A percentile compares a stretch with the other conserved stretches of the same genome.
Evolutionary conservation across 2,888 invertebrate genomes (phyloP).

Genomic region (Selenia dentaria): DNA sequence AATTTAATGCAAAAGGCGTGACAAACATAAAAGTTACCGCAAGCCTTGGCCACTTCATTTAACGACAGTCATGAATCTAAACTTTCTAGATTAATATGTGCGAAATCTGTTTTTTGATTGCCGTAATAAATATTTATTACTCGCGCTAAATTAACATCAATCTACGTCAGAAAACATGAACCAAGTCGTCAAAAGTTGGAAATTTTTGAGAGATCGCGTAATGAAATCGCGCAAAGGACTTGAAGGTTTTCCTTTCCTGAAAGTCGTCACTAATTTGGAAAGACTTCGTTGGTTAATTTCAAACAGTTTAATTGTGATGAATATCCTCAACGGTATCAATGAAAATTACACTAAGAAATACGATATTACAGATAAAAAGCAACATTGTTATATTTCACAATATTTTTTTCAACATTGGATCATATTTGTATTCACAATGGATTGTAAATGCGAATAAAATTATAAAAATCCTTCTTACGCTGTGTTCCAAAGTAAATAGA

Average conservation of each 20-base stretch:
- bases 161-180: constrained; percentile 58
- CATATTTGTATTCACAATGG: too few relatives aligned
- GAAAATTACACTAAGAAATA: too few relatives aligned
- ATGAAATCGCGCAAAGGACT: constrained; percentile 50
- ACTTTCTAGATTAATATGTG: constrained; percentile 26
- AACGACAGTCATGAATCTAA: constrained; percentile 34
- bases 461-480: too few relatives aligned
- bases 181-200: constrained; percentile 54
- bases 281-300: constrained; percentile 63
- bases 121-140: constrained; percentile 47
- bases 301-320: constrained; percentile 57
- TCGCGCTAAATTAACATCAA: constrained; percentile 54
- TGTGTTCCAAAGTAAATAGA: too few relatives aligned
- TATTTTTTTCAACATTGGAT: too few relatives aligned
- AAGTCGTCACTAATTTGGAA: constrained; percentile 46
- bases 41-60: constrained; percentile 52
- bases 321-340: too few relatives aligned
- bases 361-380: too few relatives aligned
- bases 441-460: too few relatives aligned
- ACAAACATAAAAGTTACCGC: constrained; percentile 24
- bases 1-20: constrained; percentile 24
- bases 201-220: constrained; percentile 56
- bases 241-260: constrained; percentile 45
- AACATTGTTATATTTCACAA: too few relatives aligned
- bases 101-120: constrained; percentile 30